phyloP scores from a whole-genome alignment of 2,888 invertebrate genomes.

The Spodoptera littoralis region DNA sequence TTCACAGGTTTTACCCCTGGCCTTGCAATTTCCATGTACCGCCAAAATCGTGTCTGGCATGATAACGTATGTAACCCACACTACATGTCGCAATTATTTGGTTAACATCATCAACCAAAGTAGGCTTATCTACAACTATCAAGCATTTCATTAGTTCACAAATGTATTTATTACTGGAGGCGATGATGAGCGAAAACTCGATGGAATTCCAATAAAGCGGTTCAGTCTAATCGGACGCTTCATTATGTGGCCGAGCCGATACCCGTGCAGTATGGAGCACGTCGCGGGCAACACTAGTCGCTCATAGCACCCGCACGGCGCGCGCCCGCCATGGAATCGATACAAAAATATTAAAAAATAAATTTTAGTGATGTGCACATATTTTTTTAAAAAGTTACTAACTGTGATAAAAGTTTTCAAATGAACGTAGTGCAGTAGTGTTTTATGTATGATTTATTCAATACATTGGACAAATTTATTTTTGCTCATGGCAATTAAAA shows the following conservation, averaged over 20 bases:
- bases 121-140: slow-evolving; percentile 39
- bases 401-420: slow-evolving; percentile 75
- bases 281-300: slow-evolving; percentile 70
- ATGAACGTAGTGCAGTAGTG: slow-evolving; percentile 81
- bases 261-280: slow-evolving; percentile 70
- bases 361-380: slow-evolving; percentile 52
- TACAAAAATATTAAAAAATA: slow-evolving; percentile 41
- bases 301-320: slow-evolving; percentile 58
- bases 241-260: slow-evolving; percentile 47
- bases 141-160: slow-evolving; percentile 41
- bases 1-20: slow-evolving; percentile 18
- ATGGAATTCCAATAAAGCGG: slow-evolving; percentile 67
- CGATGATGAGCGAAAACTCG: slow-evolving; percentile 67
- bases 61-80: slow-evolving; percentile 40
- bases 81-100: slow-evolving; percentile 41
- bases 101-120: slow-evolving; percentile 28
- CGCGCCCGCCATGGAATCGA: slow-evolving; percentile 63
- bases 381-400: slow-evolving; percentile 58
- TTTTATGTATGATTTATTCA: slow-evolving; percentile 89
- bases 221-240: slow-evolving; percentile 58
- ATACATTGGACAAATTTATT: slow-evolving; percentile 85
- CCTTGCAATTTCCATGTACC: slow-evolving; percentile 35
- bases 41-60: slow-evolving; percentile 33
- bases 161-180: slow-evolving; percentile 48
- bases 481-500: slow-evolving; percentile 87